Conservation (phyloP, 1,140 invertebrate species). For the Amyelois transitella region DNA sequence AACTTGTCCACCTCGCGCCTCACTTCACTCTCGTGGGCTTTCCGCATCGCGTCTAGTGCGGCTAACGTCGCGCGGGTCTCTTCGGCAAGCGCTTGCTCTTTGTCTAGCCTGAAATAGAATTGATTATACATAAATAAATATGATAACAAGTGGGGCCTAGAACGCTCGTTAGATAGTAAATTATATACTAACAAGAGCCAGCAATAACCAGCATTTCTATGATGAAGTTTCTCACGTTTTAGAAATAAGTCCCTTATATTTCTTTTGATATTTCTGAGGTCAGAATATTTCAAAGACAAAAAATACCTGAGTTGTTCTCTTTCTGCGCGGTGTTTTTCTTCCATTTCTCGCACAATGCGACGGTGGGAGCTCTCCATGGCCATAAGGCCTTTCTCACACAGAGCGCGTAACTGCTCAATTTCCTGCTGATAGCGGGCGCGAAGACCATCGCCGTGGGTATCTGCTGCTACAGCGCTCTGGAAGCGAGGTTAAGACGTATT, state of each 20-base stretch:
- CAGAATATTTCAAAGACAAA: neutral
- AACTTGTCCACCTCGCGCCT: constrained; percentile 90
- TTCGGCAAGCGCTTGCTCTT: constrained; percentile 91
- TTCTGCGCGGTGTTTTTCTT: constrained; percentile 88
- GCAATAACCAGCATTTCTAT: no score
- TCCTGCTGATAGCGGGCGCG: constrained; percentile 87
- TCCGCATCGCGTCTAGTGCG: constrained; percentile 93
- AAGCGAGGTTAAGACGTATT: no score
- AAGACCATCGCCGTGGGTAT: constrained; percentile 80
- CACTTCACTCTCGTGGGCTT: constrained; percentile 93
- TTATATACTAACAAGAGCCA: no score
- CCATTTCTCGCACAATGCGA: constrained; percentile 87
- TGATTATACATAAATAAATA: constrained; percentile 4
- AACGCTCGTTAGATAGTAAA: no score
- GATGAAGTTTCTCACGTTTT: no score
- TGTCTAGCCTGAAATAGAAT: constrained; percentile 76
- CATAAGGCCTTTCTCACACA: constrained; percentile 90
- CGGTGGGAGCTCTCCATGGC: constrained; percentile 93
- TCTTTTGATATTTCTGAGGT: neutral
- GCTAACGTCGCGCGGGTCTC: constrained; percentile 89
- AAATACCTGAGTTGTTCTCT: constrained; percentile 77
- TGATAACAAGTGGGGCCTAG: no score
- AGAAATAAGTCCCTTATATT: neutral
- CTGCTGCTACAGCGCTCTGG: constrained; percentile 68
- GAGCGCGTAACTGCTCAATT: constrained; percentile 87